phyloP scores from a whole-genome alignment of 2,113 vertebrate genomes.

The Drymodes brunneopygia region DNA sequence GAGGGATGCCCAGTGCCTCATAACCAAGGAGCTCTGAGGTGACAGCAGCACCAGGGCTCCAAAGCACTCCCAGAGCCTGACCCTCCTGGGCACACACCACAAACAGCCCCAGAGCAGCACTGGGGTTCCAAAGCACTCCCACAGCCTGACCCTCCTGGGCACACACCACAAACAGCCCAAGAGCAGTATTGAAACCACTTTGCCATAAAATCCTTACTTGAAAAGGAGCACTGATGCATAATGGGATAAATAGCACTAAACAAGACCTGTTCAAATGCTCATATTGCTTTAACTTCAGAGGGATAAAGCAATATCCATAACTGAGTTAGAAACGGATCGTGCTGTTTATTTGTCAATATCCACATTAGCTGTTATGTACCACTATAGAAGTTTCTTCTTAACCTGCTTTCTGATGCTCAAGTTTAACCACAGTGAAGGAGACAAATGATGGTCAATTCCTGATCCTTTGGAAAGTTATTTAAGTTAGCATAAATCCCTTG shows the following conservation, averaged over 20 bases:
- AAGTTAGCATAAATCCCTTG: conserved; percentile 1
- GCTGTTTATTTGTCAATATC: background rate
- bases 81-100: background rate
- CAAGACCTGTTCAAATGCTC: background rate
- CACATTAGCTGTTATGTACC: background rate
- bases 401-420: background rate
- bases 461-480: conserved; percentile 19
- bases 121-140: background rate
- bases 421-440: background rate
- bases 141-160: background rate
- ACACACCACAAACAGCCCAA: background rate
- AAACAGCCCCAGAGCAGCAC: accelerated
- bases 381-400: background rate
- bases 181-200: background rate
- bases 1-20: background rate
- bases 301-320: background rate
- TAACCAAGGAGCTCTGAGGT: background rate
- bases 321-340: background rate
- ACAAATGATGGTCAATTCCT: background rate
- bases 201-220: background rate
- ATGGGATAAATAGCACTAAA: background rate
- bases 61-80: background rate
- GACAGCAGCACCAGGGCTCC: accelerated
- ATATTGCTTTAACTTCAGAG: background rate
- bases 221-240: background rate